Base-by-base conservation (phyloP, 2,113 vertebrate genomes). In the Platichthys flesus region DNA sequence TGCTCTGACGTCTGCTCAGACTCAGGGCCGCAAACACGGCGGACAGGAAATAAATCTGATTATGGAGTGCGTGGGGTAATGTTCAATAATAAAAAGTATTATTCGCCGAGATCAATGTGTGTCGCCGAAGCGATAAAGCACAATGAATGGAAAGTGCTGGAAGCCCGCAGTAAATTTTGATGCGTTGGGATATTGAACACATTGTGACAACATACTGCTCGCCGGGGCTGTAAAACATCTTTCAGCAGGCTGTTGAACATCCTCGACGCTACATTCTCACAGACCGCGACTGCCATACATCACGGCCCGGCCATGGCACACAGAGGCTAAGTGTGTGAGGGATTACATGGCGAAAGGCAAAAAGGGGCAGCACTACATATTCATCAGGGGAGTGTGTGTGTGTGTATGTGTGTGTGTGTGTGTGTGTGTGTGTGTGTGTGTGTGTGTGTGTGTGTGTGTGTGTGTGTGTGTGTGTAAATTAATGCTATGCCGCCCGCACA, bases 51-150 rank as follows among this genome's bases (percentile, higher is more conserved):
- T 92, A 93, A 91, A 92, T 93, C 89, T 85, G 85, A 91, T 91
- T 90, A 91, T 64, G 60, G 78, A 83, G 80, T 72, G 87, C 84
- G 76, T 85, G 83, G 82, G 82, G 88, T 92, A 92, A 92, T 93
- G 91, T 91, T 90, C 89, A 92, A 93, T 92, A 92, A 93, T 94
- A 92, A 92, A 93, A 91, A 90, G 89, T 89, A 94, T 93, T 92
- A 90, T 92, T 93, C 92, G 90, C 90, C 74, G 83, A 87, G 93
- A 94, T 94, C 92, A 93, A 91, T 91, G 89, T 82, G 85, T 85
- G 89, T 89, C 85, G 67, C 86, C 67, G 52, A 51, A 58, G 88
- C 84, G 76, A 92, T 94, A 92, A 94, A 94, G 82, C 52, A 92
- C 82, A 94, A 92, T 94, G 91, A 91, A 90, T 92, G 82, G 89